Evolutionary conservation across 1,140 invertebrate genomes (phyloP).

Genomic region (Tetraneura akinire): DNA sequence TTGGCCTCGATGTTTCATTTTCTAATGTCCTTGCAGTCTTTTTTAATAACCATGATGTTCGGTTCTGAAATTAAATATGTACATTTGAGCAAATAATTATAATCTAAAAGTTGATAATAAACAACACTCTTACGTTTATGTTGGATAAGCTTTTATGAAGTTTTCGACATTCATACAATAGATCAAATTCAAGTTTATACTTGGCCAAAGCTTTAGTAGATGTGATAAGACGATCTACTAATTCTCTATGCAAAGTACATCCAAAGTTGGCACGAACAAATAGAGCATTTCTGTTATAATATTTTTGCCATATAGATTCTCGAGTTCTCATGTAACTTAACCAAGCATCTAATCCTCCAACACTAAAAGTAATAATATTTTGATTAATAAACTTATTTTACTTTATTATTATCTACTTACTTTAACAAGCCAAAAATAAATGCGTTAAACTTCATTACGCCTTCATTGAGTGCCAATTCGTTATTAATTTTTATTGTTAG

Average conservation of each 20-base stretch:
- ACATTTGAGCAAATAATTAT: not conserved
- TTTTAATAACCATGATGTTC: constrained; percentile 61
- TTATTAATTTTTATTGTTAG: constrained; percentile 81
- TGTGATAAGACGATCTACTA: constrained; percentile 73
- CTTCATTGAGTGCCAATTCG: constrained; percentile 80
- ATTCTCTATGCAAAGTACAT: constrained; percentile 64
- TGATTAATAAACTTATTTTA: not conserved
- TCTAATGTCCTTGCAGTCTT: constrained; percentile 63
- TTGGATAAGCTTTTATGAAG: constrained; percentile 75
- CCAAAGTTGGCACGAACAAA: constrained; percentile 71
- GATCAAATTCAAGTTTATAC: constrained; percentile 77
- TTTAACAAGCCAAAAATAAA: constrained; percentile 88
- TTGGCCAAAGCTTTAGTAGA: constrained; percentile 75
- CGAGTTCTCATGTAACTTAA: constrained; percentile 78
- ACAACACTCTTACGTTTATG: constrained; percentile 58
- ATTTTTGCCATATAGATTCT: constrained; percentile 78
- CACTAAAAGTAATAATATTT: constrained; percentile 61
- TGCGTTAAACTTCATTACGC: constrained; percentile 84
- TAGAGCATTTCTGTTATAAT: constrained; percentile 74
- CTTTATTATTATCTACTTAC: constrained; percentile 62
- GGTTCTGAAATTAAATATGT: not conserved
- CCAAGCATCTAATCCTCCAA: constrained; percentile 82
- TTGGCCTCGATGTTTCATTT: constrained; percentile 60
- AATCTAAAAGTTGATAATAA: not conserved
- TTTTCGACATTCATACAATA: constrained; percentile 77